Evolutionary conservation across 2,888 invertebrate species (phyloP), one percentile per base, ranked within the genome.

Genomic region (Athalia rosae): DNA sequence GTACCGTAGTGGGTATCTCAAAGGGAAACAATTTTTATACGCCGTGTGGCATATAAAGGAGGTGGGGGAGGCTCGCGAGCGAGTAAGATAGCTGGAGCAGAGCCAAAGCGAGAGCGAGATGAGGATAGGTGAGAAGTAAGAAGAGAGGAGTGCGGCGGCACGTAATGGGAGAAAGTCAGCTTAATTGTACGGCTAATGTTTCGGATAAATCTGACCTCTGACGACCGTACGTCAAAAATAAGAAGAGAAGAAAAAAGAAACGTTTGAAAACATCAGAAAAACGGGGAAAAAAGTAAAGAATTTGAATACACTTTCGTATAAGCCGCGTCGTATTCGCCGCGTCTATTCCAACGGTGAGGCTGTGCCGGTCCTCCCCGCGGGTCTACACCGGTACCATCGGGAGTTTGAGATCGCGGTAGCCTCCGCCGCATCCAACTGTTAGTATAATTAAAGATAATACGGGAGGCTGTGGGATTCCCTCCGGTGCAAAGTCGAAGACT

Each of bases 121-220:
- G 62, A 76, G 53, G 53, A n/a, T 48, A 76, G 76, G 50, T 43
- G 76, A 43, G 41, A 13, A 11, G 11, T 28, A 28, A 28, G 28
- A 28, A 28, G 45, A 8, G 45, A 11, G 4, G 59, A 4, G 77
- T 41, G 66, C 13, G 50, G 45, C 59, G 47, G 61, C 28, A 69
- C 59, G 77, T 77, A 77, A 77, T 77, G 77, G 77, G 77, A 77
- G 77, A 77, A 77, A 77, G 77, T 77, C 69, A 67, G 67, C 48
- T 77, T 77, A 77, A 77, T 77, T 77, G 77, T 77, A 77, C 69
- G 77, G 59, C 66, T 76, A 76, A 76, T 76, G 76, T 69, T 67
- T 66, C 47, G 67, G 77, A 69, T 77, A 77, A 77, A 77, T 66
- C 77, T 69, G 77, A 66, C 77, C 71, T 71, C 58, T 71, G 71